Evolutionary conservation across 92 coral and sea anemone genomes (phyloP), one percentile per base, ranked within the genome.

Genomic region (Heliopora coerulea): DNA sequence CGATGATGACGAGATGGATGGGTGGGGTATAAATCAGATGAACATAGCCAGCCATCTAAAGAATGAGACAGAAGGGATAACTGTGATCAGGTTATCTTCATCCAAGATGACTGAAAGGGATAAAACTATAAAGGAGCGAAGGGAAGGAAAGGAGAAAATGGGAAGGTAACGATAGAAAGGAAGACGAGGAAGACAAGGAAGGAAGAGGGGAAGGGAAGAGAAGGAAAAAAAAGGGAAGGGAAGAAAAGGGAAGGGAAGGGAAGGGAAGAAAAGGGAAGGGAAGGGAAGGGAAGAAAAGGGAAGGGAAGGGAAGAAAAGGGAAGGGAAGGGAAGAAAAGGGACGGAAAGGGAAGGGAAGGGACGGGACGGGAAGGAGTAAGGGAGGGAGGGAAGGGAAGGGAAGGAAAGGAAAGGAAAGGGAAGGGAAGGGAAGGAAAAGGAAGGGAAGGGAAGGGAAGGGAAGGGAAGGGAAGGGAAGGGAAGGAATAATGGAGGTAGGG

Each of bases 1-100:
- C 89, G 96, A 0, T 88, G 86, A 64, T 95, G 91, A 0, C 88
- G 88, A 25, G 91, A 79, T 8, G 91, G 57, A 52, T 88, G 91
- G 33, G 46, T 31, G 1, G 77, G 63, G 35, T 70, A 58, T 50
- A 70, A 40, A 32, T 63, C 77, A 17, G 77, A 70, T 19, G 77
- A 70, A 70, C 77, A 70, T 18, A 70, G 33, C 77, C 77, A 70
- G 32, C 77, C 58, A 70, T 70, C 77, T 70, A 40, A 48, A 4
- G 10, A 66, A 31, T 25, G n/a, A 8, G 25, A 58, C 3, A 46
- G 56, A 62, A 28, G 23, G 10, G 10, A 62, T 12, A 24, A 20
- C 64, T 21, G 17, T 8, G 42, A 4, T 37, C 42, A 37, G 42
- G 11, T 37, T 37, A 37, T 37, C 42, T 37, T 11, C 42, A 37